Evolutionary conservation across 2,797 vertebrate species (phyloP), one percentile per base, ranked within the genome.

Genomic region (Crenichthys baileyi): DNA sequence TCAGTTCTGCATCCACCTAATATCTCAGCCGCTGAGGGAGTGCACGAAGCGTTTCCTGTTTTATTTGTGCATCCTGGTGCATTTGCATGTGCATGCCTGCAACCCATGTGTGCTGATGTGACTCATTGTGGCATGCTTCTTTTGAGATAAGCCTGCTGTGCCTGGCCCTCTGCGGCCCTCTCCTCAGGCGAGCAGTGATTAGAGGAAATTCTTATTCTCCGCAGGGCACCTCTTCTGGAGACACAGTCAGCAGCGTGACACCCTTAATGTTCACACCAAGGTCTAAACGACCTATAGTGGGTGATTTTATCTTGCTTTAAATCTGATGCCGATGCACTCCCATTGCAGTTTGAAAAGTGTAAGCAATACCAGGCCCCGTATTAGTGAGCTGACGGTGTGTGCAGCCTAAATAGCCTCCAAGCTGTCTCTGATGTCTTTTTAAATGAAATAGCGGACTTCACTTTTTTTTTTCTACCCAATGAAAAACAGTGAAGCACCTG

Each of bases 201-300:
- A 93, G 85, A 93, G 79, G 82, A 84, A 83, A 86, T 80, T 88
- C 75, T 89, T 79, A 79, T 84, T 85, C 85, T 84, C 88, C 55
- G 85, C 81, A 80, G 82, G 90, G 77, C 77, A 67, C 60, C 81
- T 72, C 76, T 60, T 83, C 79, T 80, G 80, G 85, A 87, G 89
- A 82, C 84, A 48, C 79, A 80, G 87, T 84, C 68, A 75, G 83
- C 86, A 85, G 82, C 77, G 39, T 55, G 80, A 83, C 82, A 76
- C 75, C 80, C 83, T 73, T 85, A 84, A 89, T 85, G 90, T 90
- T 85, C 83, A 78, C 70, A 36, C 79, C 5, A 15, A 78, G 58
- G 51, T 78, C 87, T 74, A 83, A 85, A 85, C 20, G 68, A 85
- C 48, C 81, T 7, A 39, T 15, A 48, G 67, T 80, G 65, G 51